These are phyloP conservation scores for Zonotrichia leucophrys DNA, from an alignment of 2,113 vertebrate genomes.

Conservation along the genomic window DNA sequence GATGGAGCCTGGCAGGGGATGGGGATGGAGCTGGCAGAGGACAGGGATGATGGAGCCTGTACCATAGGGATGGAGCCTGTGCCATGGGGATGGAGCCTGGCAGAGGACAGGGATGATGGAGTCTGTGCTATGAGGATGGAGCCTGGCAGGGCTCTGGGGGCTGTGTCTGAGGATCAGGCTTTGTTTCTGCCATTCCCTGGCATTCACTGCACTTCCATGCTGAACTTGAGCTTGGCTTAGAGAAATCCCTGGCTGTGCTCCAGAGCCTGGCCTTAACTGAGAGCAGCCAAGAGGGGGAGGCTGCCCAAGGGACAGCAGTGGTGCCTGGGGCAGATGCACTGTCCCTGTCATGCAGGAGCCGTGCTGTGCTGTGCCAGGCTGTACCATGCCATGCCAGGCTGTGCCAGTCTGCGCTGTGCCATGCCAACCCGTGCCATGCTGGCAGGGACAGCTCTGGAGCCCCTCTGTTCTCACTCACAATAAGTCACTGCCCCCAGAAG, in stretches of 20 bases:
- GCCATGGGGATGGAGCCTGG: too few species aligned
- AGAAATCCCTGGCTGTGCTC: neutral
- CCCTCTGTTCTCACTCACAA: accelerated
- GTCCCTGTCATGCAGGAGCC: neutral
- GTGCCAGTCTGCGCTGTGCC: neutral
- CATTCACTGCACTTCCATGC: neutral
- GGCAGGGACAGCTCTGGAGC: accelerated
- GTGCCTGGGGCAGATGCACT: too few species aligned
- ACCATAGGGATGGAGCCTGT: too few species aligned
- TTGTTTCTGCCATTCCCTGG: neutral
- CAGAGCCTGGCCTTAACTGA: too few species aligned
- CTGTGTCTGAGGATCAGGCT: neutral
- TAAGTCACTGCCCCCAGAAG: neutral
- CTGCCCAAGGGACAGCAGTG: accelerated
- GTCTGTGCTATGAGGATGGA: too few species aligned
- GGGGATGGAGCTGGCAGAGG: too few species aligned
- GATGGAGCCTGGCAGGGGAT: too few species aligned
- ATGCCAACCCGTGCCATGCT: neutral
- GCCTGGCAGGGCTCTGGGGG: too few species aligned
- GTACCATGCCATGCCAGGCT: too few species aligned
- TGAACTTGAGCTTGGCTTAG: neutral
- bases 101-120: too few species aligned
- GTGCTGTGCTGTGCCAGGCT: neutral
- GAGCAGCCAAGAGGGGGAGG: neutral
- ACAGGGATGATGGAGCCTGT: too few species aligned